Conservation (phyloP, 1,140 invertebrate genomes). For the Pogonomyrmex californicus region DNA sequence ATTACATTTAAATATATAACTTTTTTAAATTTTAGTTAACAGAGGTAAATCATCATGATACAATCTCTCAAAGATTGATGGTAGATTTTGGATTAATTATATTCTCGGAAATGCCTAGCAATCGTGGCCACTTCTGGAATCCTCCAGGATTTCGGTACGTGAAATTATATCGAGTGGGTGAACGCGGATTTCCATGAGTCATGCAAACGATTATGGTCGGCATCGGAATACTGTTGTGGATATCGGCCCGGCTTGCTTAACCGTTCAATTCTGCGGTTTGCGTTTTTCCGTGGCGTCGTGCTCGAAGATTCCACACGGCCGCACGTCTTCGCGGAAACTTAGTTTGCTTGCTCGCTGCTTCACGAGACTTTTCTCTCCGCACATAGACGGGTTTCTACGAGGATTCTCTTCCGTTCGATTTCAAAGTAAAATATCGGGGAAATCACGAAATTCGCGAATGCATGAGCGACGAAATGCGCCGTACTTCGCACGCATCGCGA, state of each 20-base stretch:
- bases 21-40: background rate
- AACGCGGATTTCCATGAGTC: conserved; percentile 65
- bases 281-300: background rate
- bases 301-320: conserved; percentile 8
- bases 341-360: conserved; percentile 4
- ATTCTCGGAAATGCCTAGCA: conserved; percentile 25
- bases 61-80: background rate
- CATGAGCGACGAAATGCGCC: conserved; percentile 18
- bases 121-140: conserved; percentile 65
- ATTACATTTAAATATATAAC: background rate
- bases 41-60: background rate
- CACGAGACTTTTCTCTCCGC: conserved; percentile 26
- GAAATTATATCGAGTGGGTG: conserved; percentile 70
- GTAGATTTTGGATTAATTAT: background rate
- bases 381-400: conserved; percentile 24
- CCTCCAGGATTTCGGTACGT: conserved; percentile 51
- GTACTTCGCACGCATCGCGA: background rate
- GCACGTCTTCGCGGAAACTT: conserved; percentile 41
- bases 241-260: conserved; percentile 53
- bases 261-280: conserved; percentile 38
- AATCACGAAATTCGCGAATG: conserved; percentile 25
- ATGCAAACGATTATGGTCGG: conserved; percentile 69
- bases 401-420: conserved; percentile 47
- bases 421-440: conserved; percentile 48
- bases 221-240: conserved; percentile 69